Conservation (phyloP, 2,113 vertebrate species). For the Myodes glareolus region DNA sequence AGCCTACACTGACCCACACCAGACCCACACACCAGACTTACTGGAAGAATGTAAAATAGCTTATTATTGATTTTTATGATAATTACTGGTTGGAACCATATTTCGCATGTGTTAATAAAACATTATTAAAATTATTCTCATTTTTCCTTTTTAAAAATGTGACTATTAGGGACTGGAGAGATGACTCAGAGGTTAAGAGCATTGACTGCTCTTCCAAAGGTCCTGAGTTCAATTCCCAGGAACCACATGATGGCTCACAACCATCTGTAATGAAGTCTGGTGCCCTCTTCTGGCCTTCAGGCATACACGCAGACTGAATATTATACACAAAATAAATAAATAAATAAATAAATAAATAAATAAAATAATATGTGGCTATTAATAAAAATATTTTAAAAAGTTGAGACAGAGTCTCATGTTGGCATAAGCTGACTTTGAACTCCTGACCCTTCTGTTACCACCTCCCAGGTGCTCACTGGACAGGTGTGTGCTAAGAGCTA, state of each 20-base stretch:
- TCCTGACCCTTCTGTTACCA: neutral
- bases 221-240: too few species aligned
- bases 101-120: conserved; percentile 3
- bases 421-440: neutral
- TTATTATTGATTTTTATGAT: neutral
- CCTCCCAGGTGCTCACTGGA: neutral
- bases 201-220: too few species aligned
- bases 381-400: neutral
- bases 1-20: neutral
- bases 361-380: neutral
- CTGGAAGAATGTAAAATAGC: neutral
- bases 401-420: neutral
- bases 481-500: neutral
- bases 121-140: conserved; percentile 29
- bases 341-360: too few species aligned
- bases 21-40: neutral
- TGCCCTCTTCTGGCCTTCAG: too few species aligned
- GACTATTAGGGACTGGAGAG: too few species aligned
- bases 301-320: too few species aligned
- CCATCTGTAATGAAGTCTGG: too few species aligned
- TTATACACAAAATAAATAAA: too few species aligned
- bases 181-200: too few species aligned
- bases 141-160: too few species aligned
- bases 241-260: too few species aligned
- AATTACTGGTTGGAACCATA: neutral